A percentile compares a stretch with the other conserved stretches of the same genome.
Evolutionary conservation across 1,140 invertebrate species (phyloP).

Genomic region (Orius insidiosus): DNA sequence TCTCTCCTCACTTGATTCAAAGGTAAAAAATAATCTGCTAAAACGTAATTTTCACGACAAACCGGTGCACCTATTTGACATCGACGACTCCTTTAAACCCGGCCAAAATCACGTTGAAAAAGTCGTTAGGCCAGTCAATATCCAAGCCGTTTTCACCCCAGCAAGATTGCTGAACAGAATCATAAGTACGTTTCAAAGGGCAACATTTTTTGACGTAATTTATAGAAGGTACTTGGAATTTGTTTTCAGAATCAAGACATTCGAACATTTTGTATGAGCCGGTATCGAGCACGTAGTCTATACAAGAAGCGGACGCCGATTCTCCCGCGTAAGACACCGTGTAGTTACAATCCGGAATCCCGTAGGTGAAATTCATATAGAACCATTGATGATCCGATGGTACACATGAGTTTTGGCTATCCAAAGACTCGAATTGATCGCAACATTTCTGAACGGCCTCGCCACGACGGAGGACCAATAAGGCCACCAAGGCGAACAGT

Average conservation of each 20-base stretch:
- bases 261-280: conserved; percentile 4
- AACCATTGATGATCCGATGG: conserved; percentile 2
- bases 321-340: conserved; percentile 1
- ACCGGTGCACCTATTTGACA: conserved; percentile 11
- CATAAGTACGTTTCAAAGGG: conserved; percentile 10
- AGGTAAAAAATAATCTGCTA: conserved; percentile 13
- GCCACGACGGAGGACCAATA: conserved; percentile 7
- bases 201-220: conserved; percentile 17
- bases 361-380: conserved; percentile 7
- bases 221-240: conserved; percentile 11
- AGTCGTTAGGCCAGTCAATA: neutral
- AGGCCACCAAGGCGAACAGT: neutral
- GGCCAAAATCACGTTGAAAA: conserved; percentile 12
- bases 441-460: conserved; percentile 13
- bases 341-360: conserved; percentile 4
- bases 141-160: conserved; percentile 2
- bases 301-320: conserved; percentile 6
- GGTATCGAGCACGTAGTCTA: conserved; percentile 9
- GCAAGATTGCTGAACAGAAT: conserved; percentile 11
- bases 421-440: conserved; percentile 8
- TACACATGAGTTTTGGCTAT: neutral
- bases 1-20: conserved; percentile 9
- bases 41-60: conserved; percentile 9
- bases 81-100: conserved; percentile 10
- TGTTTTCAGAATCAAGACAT: conserved; percentile 4